Percentiles rank a stretch among this genome's conserved stretches.
Evolutionary conservation across 2,888 invertebrate species (phyloP).

Genomic region (Dromius quadrimaculatus): DNA sequence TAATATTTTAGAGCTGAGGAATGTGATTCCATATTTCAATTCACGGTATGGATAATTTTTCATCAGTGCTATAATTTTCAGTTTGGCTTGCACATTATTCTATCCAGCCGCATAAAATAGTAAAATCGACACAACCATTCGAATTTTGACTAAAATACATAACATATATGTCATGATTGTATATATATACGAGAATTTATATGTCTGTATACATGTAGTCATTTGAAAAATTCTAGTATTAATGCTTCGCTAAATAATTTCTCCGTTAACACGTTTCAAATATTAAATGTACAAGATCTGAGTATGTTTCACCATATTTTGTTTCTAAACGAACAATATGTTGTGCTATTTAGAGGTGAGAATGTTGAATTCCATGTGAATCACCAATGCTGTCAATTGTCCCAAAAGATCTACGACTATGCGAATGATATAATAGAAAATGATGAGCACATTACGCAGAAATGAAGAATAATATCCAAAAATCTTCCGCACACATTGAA

Average conservation of each 20-base stretch:
- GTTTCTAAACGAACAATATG: neutral
- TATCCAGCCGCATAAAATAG: neutral
- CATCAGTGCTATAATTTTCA: too few species aligned
- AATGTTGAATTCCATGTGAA: too few species aligned
- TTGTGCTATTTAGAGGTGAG: neutral
- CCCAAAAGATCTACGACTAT: too few species aligned
- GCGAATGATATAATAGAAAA: too few species aligned
- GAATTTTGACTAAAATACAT: neutral
- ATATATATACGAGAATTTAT: neutral
- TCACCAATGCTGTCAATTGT: too few species aligned
- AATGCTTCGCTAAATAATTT: neutral
- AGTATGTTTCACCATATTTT: neutral
- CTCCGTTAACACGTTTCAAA: neutral
- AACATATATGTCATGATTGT: neutral
- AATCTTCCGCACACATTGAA: too few species aligned
- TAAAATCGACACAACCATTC: neutral
- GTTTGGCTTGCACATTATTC: too few species aligned
- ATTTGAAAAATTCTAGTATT: neutral
- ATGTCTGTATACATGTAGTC: neutral
- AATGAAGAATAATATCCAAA: too few species aligned
- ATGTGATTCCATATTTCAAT: too few species aligned
- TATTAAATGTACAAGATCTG: neutral
- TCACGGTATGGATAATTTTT: too few species aligned
- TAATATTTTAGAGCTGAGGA: neutral
- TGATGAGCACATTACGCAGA: too few species aligned